Conservation (phyloP, 1,140 invertebrate genomes). For the Tetramorium simillimum region DNA sequence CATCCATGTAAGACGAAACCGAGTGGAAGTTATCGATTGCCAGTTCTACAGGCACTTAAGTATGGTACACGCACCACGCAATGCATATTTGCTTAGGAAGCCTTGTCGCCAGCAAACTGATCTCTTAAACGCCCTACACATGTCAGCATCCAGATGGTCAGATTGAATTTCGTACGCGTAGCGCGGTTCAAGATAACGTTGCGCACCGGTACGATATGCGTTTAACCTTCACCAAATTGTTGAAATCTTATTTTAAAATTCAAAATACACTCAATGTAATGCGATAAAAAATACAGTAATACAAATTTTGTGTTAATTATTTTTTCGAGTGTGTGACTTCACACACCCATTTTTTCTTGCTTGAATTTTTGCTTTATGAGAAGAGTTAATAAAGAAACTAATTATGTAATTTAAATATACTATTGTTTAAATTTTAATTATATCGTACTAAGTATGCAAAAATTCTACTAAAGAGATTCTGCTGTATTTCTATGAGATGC, state of each 20-base stretch:
- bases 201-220: neutral
- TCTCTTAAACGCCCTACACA: slow-evolving; percentile 54
- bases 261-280: neutral
- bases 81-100: slow-evolving; percentile 38
- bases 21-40: slow-evolving; percentile 44
- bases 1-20: slow-evolving; percentile 42
- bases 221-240: neutral
- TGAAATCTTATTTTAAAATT: neutral
- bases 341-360: no score
- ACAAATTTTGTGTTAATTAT: neutral
- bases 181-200: slow-evolving; percentile 15
- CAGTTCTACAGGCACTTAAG: slow-evolving; percentile 47
- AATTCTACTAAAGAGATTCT: neutral
- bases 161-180: slow-evolving; percentile 54
- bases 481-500: slow-evolving; percentile 26
- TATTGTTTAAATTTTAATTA: neutral
- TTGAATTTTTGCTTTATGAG: neutral
- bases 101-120: slow-evolving; percentile 46
- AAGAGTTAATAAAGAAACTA: neutral
- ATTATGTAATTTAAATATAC: neutral
- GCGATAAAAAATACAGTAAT: neutral
- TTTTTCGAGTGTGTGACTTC: no score
- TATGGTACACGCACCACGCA: slow-evolving; percentile 26
- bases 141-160: slow-evolving; percentile 26
- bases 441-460: neutral